Conservation (phyloP, 1,140 invertebrate genomes). For the Tyrophagus putrescentiae region DNA sequence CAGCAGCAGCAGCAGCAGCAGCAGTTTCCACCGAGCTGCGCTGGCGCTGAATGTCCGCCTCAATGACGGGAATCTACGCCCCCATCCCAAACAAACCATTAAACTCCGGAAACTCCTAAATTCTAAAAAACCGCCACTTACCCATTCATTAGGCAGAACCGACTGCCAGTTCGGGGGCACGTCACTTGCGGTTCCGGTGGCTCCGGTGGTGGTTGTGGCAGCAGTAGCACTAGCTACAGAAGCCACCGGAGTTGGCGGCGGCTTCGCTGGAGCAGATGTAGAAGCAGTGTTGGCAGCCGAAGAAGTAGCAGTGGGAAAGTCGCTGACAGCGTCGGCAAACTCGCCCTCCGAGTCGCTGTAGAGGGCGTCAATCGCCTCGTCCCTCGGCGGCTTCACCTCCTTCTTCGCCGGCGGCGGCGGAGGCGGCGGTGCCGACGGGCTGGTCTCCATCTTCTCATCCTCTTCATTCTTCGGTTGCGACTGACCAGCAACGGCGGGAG, state of each 20-base stretch:
- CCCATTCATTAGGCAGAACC: conserved; percentile 12
- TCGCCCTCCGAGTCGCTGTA: conserved; percentile 4
- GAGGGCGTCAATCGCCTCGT: too few relatives aligned
- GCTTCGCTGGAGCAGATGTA: neutral
- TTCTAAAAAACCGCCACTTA: conserved; percentile 20
- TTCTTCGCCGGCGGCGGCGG: too few relatives aligned
- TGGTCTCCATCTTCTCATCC: too few relatives aligned
- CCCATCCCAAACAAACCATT: neutral
- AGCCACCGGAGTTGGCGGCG: neutral
- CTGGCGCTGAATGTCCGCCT: conserved; percentile 47
- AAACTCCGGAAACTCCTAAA: conserved; percentile 39
- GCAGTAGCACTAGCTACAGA: too few relatives aligned
- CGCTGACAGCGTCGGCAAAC: conserved; percentile 20
- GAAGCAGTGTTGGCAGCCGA: neutral
- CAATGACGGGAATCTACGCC: conserved; percentile 62
- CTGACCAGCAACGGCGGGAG: too few relatives aligned
- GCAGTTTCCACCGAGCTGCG: conserved; percentile 40
- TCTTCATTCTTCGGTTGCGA: too few relatives aligned
- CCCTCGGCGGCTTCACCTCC: too few relatives aligned
- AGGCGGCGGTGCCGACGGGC: too few relatives aligned
- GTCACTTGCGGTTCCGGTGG: neutral
- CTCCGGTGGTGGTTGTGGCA: neutral
- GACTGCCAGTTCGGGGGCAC: neutral
- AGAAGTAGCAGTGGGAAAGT: conserved; percentile 26
- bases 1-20: conserved; percentile 27